Conservation (phyloP, 2,797 vertebrate species). For the Tapera naevia region DNA sequence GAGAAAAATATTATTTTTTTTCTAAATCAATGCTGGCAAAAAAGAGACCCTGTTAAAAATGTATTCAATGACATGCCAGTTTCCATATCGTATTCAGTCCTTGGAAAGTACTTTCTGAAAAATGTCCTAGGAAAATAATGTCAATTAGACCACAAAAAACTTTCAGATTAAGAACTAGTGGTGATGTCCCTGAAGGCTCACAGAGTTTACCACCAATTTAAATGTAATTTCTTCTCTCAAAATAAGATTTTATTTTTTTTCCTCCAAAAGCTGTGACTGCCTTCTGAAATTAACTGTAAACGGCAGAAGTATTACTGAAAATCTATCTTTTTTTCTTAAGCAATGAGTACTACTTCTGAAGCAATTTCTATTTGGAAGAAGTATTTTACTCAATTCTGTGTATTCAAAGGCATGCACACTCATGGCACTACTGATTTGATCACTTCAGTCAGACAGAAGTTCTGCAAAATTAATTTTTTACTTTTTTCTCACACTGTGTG, state of each 20-base stretch:
- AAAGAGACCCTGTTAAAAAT: not conserved
- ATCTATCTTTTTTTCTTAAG: not conserved
- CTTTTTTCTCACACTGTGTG: not conserved
- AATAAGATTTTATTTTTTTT: not conserved
- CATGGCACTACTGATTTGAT: not conserved
- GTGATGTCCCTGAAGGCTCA: not conserved
- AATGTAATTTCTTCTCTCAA: not conserved
- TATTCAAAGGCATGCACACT: not conserved
- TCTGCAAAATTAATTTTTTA: not conserved
- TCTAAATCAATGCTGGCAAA: not conserved
- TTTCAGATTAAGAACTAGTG: not conserved
- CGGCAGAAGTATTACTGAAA: not conserved
- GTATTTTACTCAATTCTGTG: not conserved
- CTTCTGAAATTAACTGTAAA: not conserved
- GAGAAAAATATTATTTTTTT: not conserved
- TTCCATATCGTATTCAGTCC: not conserved
- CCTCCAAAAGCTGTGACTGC: not conserved
- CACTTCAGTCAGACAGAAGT: not conserved
- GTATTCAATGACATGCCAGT: not conserved
- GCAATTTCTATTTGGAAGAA: not conserved
- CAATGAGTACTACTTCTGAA: not conserved
- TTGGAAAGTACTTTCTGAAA: slow-evolving; percentile 7
- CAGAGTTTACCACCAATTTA: not conserved
- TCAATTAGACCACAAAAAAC: not conserved
- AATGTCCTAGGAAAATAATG: slow-evolving; percentile 1